phyloP scores from a whole-genome alignment of 1,140 invertebrate genomes.

The Lysiphlebus fabarum region DNA sequence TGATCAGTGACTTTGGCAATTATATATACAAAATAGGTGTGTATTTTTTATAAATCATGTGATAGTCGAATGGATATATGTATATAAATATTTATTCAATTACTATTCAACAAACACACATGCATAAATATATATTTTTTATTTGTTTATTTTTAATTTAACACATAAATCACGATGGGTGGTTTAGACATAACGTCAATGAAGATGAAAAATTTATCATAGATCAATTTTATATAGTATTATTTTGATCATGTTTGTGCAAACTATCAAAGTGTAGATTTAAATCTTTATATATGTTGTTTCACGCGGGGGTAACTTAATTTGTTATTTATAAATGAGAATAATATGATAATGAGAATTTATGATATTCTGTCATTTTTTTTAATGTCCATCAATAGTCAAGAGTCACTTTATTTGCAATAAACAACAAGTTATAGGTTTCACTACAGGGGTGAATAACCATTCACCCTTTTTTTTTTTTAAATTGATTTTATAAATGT shows the following conservation, averaged over 20 bases:
- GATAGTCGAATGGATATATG: too few species aligned
- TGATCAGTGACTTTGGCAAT: too few species aligned
- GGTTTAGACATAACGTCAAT: too few species aligned
- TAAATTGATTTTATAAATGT: too few species aligned
- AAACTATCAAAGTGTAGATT: constrained; percentile 29
- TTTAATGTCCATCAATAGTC: constrained; percentile 51
- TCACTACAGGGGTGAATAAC: background rate
- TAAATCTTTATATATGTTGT: constrained; percentile 29
- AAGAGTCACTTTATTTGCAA: constrained; percentile 2
- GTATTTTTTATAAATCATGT: too few species aligned
- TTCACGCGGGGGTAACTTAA: constrained; percentile 50
- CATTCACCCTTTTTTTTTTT: background rate
- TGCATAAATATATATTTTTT: too few species aligned
- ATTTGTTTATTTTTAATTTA: too few species aligned
- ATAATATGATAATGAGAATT: constrained; percentile 52
- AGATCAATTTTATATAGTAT: background rate
- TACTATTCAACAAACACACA: too few species aligned
- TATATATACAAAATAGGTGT: too few species aligned
- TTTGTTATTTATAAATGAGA: constrained; percentile 55
- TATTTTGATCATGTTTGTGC: constrained; percentile 31
- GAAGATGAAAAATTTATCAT: too few species aligned
- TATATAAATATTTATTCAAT: too few species aligned
- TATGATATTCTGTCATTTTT: constrained; percentile 40
- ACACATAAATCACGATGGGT: too few species aligned
- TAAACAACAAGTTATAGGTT: background rate